phyloP scores from a whole-genome alignment of 2,113 vertebrate species.

The Cavia aperea region DNA sequence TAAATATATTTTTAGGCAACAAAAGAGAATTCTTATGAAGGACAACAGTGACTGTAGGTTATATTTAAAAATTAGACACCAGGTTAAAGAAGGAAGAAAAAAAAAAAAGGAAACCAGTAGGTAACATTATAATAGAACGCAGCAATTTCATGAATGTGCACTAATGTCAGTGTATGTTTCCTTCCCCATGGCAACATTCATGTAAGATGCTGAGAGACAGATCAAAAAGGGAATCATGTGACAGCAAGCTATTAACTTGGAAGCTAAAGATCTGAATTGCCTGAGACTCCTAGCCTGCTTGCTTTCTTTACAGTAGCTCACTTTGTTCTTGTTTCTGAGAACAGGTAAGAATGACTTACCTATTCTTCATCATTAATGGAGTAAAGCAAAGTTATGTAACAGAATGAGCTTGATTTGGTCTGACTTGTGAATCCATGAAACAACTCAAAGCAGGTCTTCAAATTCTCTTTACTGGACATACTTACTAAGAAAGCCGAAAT shows the following conservation, averaged over 20 bases:
- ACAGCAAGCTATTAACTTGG: not conserved
- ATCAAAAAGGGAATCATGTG: conserved; percentile 38
- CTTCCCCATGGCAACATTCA: not conserved
- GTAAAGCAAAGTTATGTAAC: conserved; percentile 42
- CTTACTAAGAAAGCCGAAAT: conserved; percentile 8
- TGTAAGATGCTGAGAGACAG: not conserved
- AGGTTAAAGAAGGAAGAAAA: not conserved
- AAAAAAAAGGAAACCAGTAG: not conserved
- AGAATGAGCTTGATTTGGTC: conserved; percentile 31
- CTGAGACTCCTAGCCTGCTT: not conserved
- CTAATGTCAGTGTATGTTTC: not conserved
- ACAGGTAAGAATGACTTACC: conserved; percentile 51
- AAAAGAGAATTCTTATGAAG: conserved; percentile 17
- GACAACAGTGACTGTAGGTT: not conserved
- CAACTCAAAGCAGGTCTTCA: conserved; percentile 3
- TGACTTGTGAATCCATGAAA: conserved; percentile 32
- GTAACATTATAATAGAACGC: not conserved
- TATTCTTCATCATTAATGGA: conserved; percentile 31
- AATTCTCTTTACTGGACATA: conserved; percentile 7
- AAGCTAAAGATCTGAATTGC: not conserved
- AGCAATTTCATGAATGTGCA: not conserved
- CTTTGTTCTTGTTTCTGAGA: conserved; percentile 59
- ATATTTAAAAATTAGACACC: conserved; percentile 23
- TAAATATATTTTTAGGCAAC: conserved; percentile 21
- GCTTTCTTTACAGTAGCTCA: conserved; percentile 34